Evolutionary conservation across 2,113 vertebrate genomes (phyloP).

Genomic region (Lipophrys pholis): DNA sequence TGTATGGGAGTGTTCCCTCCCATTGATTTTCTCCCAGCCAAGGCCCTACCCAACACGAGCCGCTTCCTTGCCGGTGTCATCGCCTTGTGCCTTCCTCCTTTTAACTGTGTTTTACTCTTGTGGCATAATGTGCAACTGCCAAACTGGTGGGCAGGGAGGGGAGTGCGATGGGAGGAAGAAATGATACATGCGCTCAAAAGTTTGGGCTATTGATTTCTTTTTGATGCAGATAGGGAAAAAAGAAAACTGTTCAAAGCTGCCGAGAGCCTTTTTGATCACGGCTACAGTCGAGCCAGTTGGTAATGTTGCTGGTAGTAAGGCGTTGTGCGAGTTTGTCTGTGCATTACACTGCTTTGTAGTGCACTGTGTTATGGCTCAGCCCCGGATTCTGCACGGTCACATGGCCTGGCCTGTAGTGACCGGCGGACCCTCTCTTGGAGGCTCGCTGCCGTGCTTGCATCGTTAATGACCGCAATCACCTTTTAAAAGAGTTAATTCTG

Average conservation of each 20-base stretch:
- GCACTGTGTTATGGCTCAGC: conserved; percentile 30
- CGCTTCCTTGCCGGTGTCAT: conserved; percentile 80
- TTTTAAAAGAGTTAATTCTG: conserved; percentile 35
- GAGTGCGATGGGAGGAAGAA: conserved; percentile 55
- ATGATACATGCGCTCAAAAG: conserved; percentile 76
- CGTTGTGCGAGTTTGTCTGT: conserved; percentile 31
- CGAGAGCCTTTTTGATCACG: conserved; percentile 78
- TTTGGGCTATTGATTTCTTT: conserved; percentile 85
- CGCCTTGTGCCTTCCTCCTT: conserved; percentile 78
- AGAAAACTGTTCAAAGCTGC: conserved; percentile 75
- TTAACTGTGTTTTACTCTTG: conserved; percentile 82
- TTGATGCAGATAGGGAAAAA: conserved; percentile 78
- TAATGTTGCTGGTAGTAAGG: conserved; percentile 56
- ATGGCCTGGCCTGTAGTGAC: conserved; percentile 51
- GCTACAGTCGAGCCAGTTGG: conserved; percentile 63
- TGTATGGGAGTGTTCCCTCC: conserved; percentile 75
- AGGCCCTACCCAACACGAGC: conserved; percentile 73
- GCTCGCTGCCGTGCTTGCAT: conserved; percentile 33
- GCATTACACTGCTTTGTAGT: conserved; percentile 66
- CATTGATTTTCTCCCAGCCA: conserved; percentile 82
- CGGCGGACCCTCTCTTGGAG: conserved; percentile 22
- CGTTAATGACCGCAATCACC: conserved; percentile 24
- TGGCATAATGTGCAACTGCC: conserved; percentile 77
- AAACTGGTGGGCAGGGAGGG: conserved; percentile 38
- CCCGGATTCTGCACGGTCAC: conserved; percentile 40